These are phyloP conservation scores for Anniella stebbinsi DNA, from an alignment of 2,797 vertebrate genomes.

Conservation along the genomic window DNA sequence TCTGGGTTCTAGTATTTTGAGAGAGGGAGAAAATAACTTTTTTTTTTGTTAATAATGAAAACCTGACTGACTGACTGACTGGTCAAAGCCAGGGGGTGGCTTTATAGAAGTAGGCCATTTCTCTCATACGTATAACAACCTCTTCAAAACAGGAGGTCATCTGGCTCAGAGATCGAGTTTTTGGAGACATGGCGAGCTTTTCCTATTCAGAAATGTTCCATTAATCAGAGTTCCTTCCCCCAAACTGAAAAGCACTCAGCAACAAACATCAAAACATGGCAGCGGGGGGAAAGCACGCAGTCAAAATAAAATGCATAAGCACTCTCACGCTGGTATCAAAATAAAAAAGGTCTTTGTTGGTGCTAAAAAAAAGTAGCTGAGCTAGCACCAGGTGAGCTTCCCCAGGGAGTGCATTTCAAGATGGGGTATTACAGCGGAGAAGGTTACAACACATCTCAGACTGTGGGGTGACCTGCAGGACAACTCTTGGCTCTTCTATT, in stretches of 20 bases:
- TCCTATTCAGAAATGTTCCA: neutral
- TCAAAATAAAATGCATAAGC: neutral
- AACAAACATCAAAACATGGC: neutral
- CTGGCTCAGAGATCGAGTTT: neutral
- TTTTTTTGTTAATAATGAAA: neutral
- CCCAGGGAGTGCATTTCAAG: neutral
- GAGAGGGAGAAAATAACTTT: no score
- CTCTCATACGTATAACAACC: neutral
- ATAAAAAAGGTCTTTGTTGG: neutral
- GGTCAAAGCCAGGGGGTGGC: no score
- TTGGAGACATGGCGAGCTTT: neutral
- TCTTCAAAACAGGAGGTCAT: neutral
- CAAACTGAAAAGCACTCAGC: neutral
- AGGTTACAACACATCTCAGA: neutral
- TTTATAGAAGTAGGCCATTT: neutral
- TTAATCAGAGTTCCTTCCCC: neutral
- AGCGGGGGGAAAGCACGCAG: neutral
- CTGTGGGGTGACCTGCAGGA: neutral
- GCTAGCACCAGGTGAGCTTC: neutral
- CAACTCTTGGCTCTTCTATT: neutral
- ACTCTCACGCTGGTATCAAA: neutral
- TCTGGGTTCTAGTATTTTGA: no score
- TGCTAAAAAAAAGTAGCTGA: neutral
- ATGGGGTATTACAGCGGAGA: neutral
- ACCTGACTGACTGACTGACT: no score